Evolutionary conservation across 2,888 invertebrate genomes (phyloP), one percentile per base, ranked within the genome.

Genomic region (Lasioglossum pauxillum): DNA sequence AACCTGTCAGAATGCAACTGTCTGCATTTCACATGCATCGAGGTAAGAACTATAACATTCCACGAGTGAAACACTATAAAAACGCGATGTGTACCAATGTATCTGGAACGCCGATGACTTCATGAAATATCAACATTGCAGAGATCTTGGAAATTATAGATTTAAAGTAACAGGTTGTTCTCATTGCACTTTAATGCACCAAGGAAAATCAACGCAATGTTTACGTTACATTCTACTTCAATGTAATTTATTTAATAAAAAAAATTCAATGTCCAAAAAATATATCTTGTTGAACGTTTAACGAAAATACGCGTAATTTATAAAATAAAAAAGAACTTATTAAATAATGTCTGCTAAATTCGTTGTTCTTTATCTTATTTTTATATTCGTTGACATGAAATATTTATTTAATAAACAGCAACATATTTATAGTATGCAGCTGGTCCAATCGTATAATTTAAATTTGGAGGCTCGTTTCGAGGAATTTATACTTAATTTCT

Each of bases 401-500:
- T 27, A 64, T 23, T 60, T 57, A n/a, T 57, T 49, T 49, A 49
- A 67, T 44, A 64, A 69, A 53, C 74, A 44, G 64, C 82, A 27
- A 49, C 23, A 19, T 31, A 71, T 83, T 73, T 83, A 57, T 57
- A 44, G 46, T 31, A 27, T 75, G 23, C 67, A 27, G 53, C 67
- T 69, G 27, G 31, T 31, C 27, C 14, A 14, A 27, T 31, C 67
- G 74, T 69, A 53, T n/a, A 60, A 53, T 64, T 71, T 46, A 69
- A 57, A 57, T 57, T 75, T 80, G 14, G n/a, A 12, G 38, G 14
- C 44, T 67, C 71, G 49, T 75, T 71, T 46, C 38, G 75, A 57
- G 57, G 2, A 53, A 53, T 23, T 53, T 23, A 53, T 16, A 75
- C 16, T 83, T 60, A 71, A 83, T 83, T 67, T 75, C 5, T 19